Base-by-base conservation (phyloP, 64 coral and sea anemone species). In the Exaiptasia diaphana region DNA sequence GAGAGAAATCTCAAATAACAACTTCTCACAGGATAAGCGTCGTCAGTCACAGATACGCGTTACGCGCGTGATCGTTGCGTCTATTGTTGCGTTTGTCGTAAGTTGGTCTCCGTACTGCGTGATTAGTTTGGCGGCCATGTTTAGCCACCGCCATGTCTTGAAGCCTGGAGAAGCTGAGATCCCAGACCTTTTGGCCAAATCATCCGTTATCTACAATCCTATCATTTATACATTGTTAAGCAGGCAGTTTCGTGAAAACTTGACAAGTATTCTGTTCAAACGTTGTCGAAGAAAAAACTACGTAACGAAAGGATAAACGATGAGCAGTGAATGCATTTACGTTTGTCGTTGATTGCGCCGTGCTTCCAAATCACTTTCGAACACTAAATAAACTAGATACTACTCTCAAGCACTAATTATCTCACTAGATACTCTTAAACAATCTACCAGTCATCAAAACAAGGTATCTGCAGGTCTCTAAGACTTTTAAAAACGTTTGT, bases 91-190 rank as follows among this genome's bases (percentile, higher is more conserved):
- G 23, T 91, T 91, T 28, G 22, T 79, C 29, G 15, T 91, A 13
- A 90, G 88, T 56, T 90, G 88, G 88, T 28, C 72, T 53, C 80
- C 88, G 22, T 91, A 91, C 33, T 79, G 82, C 43, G 64, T 37
- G 0, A 67, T 86, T 20, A 91, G 89, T 15, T 20, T 91, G 3
- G 54, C 28, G 5, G 67, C 82, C 1, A 63, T 85, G 6, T 48
- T 91, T 24, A 59, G 12, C 3, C 54, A 52, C 1, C 33, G 9
- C n/a, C 77, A 67, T 10, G 18, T 86, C 1, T 18, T 91, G 18
- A 62, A 44, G 0, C 53, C 46, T 9, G 65, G 76, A 0, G 31
- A 73, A 35, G 76, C 82, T 0, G 74, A 86, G 38, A 74, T 91
- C 9, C 82, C 89, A 3, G 82, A 85, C 23, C 33, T 80, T 34